A percentile compares a stretch with the other conserved stretches of the same genome.
These are phyloP conservation scores for Streptopelia turtur DNA, from an alignment of 2,797 vertebrate genomes.

Conservation along the genomic window DNA sequence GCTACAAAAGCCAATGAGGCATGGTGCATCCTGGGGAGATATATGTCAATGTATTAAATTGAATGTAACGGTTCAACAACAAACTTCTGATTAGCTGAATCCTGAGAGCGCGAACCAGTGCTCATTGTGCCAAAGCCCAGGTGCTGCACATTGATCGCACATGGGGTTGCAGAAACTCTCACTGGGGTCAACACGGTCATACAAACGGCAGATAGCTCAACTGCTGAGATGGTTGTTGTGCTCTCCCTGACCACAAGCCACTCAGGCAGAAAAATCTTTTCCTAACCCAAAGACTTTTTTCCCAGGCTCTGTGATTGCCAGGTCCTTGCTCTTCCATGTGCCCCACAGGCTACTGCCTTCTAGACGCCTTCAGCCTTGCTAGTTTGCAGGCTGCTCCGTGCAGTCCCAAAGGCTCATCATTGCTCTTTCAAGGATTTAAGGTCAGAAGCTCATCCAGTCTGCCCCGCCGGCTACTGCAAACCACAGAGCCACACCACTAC, in stretches of 20 bases:
- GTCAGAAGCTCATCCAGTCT: neutral
- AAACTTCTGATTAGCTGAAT: neutral
- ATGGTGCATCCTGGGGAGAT: neutral
- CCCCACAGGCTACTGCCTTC: neutral
- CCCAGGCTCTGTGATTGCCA: neutral
- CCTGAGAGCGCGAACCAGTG: neutral
- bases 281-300: neutral
- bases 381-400: neutral
- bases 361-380: neutral
- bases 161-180: neutral
- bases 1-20: neutral
- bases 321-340: neutral
- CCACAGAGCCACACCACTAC: neutral
- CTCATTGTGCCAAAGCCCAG: neutral
- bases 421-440: neutral
- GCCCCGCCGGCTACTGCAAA: neutral
- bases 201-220: neutral
- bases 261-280: neutral
- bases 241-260: neutral
- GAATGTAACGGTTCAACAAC: neutral
- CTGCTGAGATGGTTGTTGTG: neutral
- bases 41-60: neutral
- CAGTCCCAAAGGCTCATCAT: neutral
- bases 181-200: neutral
- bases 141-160: accelerated